phyloP scores from a whole-genome alignment of 2,888 invertebrate species.

The Elegia similella region DNA sequence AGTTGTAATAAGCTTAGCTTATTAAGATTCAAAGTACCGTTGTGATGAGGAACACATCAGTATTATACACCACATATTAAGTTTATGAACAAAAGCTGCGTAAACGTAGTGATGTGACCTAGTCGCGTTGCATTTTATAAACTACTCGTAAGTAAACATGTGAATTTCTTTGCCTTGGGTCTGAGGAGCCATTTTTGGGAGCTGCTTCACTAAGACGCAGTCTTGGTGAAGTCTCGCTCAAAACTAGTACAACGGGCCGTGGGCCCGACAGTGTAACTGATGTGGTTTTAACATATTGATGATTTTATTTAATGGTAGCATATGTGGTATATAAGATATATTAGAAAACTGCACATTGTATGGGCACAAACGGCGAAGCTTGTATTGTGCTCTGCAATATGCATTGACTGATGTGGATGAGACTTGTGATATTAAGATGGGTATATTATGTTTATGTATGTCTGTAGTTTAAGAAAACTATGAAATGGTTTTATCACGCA shows the following conservation, averaged over 20 bases:
- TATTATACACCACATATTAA: constrained; percentile 58
- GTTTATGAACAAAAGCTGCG: constrained; percentile 18
- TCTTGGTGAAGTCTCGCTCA: no score
- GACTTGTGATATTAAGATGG: constrained; percentile 69
- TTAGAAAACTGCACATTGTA: constrained; percentile 30
- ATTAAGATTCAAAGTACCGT: constrained; percentile 18
- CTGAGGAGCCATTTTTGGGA: no score
- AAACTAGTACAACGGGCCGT: no score
- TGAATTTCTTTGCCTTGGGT: not conserved
- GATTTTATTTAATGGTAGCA: constrained; percentile 25
- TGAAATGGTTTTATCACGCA: constrained; percentile 18
- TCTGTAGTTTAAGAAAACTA: constrained; percentile 33
- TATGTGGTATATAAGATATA: constrained; percentile 33
- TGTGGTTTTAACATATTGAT: constrained; percentile 3
- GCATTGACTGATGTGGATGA: constrained; percentile 65
- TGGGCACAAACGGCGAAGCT: constrained; percentile 15
- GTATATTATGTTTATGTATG: constrained; percentile 25
- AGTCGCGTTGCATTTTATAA: constrained; percentile 30
- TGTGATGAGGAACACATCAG: constrained; percentile 48
- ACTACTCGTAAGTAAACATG: constrained; percentile 7
- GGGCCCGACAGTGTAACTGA: not conserved
- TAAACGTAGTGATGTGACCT: constrained; percentile 28
- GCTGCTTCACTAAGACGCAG: no score
- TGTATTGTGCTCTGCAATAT: constrained; percentile 37
- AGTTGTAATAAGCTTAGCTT: constrained; percentile 3